Conservation (phyloP, 2,797 vertebrate species). For the Hybognathus amarus region DNA sequence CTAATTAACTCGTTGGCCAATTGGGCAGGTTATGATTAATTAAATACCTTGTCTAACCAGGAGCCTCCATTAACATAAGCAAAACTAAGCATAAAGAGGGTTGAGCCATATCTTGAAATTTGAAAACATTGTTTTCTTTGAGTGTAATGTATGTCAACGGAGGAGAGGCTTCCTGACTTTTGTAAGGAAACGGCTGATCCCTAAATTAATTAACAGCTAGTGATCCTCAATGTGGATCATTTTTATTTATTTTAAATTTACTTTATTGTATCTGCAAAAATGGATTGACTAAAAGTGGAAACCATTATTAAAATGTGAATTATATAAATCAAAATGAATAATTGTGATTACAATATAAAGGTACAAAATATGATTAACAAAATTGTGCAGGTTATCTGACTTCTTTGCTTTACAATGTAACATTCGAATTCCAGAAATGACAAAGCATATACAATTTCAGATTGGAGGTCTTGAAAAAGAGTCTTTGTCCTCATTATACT, state of each 20-base stretch:
- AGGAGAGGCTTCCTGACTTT: too few relatives aligned
- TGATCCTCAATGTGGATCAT: too few relatives aligned
- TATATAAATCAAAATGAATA: neutral
- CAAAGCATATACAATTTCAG: neutral
- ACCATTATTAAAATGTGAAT: neutral
- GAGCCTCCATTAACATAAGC: neutral
- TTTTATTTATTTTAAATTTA: too few relatives aligned
- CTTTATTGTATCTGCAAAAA: too few relatives aligned
- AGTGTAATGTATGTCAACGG: neutral
- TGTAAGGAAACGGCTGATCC: too few relatives aligned
- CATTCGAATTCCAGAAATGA: neutral
- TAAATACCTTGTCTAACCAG: neutral
- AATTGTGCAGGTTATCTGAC: neutral
- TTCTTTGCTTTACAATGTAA: neutral
- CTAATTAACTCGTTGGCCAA: neutral
- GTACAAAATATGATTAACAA: neutral
- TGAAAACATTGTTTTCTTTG: neutral
- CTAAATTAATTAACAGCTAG: too few relatives aligned
- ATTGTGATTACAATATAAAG: neutral
- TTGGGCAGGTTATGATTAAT: neutral
- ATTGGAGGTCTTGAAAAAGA: neutral
- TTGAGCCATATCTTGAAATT: neutral
- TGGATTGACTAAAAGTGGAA: too few relatives aligned
- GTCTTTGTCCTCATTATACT: neutral
- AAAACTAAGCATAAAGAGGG: neutral